Evolutionary conservation across 2,888 invertebrate species (phyloP).

Genomic region (Didymodactylos carnosus): DNA sequence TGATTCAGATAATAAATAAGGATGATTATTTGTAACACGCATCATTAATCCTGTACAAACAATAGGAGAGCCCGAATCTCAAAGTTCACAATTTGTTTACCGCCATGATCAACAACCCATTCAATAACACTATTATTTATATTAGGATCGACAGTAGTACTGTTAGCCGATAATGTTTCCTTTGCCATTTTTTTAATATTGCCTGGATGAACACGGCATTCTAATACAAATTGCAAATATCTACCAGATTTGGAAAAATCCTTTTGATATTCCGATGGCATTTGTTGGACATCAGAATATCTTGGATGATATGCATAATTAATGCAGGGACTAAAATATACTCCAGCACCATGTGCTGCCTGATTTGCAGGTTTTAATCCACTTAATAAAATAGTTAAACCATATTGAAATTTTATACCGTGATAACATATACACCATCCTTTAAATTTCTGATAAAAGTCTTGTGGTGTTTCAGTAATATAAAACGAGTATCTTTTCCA

Average conservation of each 20-base stretch:
- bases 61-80: no score
- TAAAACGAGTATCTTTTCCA: background rate
- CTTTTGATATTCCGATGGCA: background rate
- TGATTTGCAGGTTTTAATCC: background rate
- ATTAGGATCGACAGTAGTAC: no score
- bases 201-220: background rate
- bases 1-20: no score
- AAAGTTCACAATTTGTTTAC: no score
- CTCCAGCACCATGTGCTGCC: background rate
- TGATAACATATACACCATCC: background rate
- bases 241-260: background rate
- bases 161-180: no score
- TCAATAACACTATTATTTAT: no score
- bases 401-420: background rate
- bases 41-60: no score
- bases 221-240: background rate
- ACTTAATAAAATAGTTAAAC: background rate
- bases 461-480: no score
- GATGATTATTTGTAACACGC: no score
- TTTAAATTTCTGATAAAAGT: background rate
- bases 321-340: background rate
- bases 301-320: background rate
- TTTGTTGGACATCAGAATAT: background rate
- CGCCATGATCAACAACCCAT: no score
- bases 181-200: no score